A percentile compares a stretch with the other conserved stretches of the same genome.
Conservation (phyloP, 64 coral and sea anemone species). For the Astreopora myriophthalma region DNA sequence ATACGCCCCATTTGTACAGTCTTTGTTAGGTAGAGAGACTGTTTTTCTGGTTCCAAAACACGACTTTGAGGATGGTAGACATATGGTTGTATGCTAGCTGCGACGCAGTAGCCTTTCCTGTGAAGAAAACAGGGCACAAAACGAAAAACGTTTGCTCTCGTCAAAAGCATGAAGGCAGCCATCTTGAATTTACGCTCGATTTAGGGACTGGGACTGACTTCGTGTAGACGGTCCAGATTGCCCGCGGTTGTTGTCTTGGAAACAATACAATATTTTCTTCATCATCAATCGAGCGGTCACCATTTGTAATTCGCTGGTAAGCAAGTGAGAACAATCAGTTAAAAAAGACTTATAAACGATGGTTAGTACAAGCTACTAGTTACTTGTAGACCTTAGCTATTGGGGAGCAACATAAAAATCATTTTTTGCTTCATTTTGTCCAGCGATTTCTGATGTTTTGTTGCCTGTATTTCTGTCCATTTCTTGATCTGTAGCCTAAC, state of each 20-base stretch:
- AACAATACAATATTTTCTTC: slow-evolving; percentile 17
- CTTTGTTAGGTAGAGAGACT: slow-evolving; percentile 83
- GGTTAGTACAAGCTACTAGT: neutral
- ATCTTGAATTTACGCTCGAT: neutral
- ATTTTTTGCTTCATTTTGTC: neutral
- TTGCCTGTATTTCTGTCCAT: neutral
- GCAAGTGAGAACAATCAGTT: neutral
- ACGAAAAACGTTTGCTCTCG: neutral
- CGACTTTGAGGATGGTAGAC: slow-evolving; percentile 83
- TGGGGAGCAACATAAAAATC: no score
- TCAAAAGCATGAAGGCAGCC: neutral
- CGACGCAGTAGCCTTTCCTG: neutral
- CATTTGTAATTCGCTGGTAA: neutral
- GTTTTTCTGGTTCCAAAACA: slow-evolving; percentile 76
- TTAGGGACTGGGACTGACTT: neutral
- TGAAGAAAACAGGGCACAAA: neutral
- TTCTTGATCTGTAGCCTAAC: slow-evolving; percentile 66
- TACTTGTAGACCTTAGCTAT: neutral
- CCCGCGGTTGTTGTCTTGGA: slow-evolving; percentile 28
- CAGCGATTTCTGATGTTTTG: neutral
- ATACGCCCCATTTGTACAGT: slow-evolving; percentile 54
- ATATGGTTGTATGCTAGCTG: slow-evolving; percentile 40
- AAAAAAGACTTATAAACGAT: neutral
- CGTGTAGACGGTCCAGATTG: neutral
- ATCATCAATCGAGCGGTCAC: neutral